Evolutionary conservation across 2,888 invertebrate genomes (phyloP).

Genomic region (Acrobasis consociella): DNA sequence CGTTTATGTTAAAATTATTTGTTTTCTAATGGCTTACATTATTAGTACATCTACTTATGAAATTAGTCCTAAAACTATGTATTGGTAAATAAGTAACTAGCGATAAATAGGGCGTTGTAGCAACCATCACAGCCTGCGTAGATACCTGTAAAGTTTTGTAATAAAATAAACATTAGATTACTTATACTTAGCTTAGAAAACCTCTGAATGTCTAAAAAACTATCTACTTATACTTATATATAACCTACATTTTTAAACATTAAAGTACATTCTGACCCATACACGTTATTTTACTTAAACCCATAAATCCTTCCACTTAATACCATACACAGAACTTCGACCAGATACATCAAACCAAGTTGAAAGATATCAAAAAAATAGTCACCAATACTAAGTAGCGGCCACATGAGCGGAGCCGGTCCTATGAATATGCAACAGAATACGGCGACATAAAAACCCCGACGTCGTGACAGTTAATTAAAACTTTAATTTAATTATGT

Average conservation of each 20-base stretch:
- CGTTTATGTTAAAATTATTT: too few relatives aligned
- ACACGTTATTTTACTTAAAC: conserved; percentile 9
- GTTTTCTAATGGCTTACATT: too few relatives aligned
- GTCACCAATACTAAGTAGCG: conserved; percentile 18
- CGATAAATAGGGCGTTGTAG: too few relatives aligned
- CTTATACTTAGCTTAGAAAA: too few relatives aligned
- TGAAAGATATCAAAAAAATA: conserved; percentile 22
- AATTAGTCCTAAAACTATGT: too few relatives aligned
- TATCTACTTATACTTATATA: too few relatives aligned
- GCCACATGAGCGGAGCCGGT: conserved; percentile 24
- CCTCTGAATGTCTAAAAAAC: too few relatives aligned
- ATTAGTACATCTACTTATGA: too few relatives aligned
- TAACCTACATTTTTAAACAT: not conserved
- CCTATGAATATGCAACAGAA: conserved; percentile 32
- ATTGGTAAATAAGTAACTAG: too few relatives aligned
- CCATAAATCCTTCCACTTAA: conserved; percentile 18
- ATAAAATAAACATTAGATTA: too few relatives aligned
- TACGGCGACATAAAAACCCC: conserved; percentile 29
- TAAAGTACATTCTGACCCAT: not conserved
- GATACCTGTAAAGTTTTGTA: too few relatives aligned
- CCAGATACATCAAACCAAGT: conserved; percentile 20
- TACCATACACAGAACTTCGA: conserved; percentile 10
- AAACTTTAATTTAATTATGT: conserved; percentile 36
- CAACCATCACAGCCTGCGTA: too few relatives aligned
- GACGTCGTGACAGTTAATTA: conserved; percentile 31